phyloP scores from a whole-genome alignment of 2,113 vertebrate genomes.

The Rhea pennata region DNA sequence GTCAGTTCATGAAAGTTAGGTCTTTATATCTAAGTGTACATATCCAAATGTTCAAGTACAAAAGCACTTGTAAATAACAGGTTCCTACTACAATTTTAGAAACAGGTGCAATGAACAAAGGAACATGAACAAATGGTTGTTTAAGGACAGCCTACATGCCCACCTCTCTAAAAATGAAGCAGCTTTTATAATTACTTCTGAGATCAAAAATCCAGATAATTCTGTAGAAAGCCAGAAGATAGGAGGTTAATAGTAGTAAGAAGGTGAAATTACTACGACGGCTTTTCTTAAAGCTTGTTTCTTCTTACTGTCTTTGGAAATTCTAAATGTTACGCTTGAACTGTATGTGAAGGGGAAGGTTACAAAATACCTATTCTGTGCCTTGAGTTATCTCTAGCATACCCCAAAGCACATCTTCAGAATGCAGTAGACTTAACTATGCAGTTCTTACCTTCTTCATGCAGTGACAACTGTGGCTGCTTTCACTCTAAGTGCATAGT shows the following conservation, averaged over 20 bases:
- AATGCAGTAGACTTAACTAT: neutral
- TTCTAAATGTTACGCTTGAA: neutral
- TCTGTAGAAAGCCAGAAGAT: neutral
- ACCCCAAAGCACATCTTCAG: neutral
- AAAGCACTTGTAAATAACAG: neutral
- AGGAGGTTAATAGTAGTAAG: neutral
- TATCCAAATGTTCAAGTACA: neutral
- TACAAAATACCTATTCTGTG: neutral
- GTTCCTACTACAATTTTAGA: neutral
- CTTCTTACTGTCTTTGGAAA: neutral
- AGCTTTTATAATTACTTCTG: neutral
- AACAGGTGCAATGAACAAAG: neutral
- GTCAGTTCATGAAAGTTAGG: neutral
- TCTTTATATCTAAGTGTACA: neutral
- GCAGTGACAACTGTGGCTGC: neutral
- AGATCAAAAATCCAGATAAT: neutral
- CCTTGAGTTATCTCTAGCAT: neutral
- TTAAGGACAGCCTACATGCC: neutral
- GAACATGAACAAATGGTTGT: neutral
- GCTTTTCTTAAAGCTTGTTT: neutral
- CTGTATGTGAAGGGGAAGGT: neutral
- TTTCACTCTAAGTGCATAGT: neutral
- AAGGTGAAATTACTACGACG: neutral
- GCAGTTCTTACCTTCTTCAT: accelerated
- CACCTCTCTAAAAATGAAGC: neutral